phyloP scores from a whole-genome alignment of 2,888 invertebrate species.

The Vandiemenella viatica region DNA sequence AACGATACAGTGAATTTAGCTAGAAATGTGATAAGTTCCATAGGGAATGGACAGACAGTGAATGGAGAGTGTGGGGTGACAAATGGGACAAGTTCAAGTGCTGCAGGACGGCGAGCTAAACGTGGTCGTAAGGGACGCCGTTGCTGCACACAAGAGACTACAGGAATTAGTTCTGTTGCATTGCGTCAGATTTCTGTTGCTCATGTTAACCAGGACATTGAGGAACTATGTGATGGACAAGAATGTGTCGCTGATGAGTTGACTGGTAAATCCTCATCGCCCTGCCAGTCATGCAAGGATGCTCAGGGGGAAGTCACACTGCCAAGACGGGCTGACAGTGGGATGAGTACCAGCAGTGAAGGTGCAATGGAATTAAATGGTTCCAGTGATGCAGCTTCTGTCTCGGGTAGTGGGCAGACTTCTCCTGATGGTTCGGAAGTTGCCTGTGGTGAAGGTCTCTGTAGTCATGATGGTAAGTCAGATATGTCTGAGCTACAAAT shows the following conservation, averaged over 20 bases:
- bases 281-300: constrained; percentile 15
- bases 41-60: not conserved
- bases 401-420: constrained; percentile 63
- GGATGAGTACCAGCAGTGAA: constrained; percentile 74
- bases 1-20: constrained; percentile 1
- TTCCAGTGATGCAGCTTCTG: constrained; percentile 47
- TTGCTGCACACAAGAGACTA: no score
- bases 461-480: constrained; percentile 51
- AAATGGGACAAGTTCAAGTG: no score
- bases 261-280: constrained; percentile 11
- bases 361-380: constrained; percentile 71
- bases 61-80: no score
- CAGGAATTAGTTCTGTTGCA: no score
- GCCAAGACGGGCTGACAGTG: constrained; percentile 49
- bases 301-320: constrained; percentile 18
- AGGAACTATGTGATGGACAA: no score
- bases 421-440: constrained; percentile 83
- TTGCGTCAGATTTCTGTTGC: no score
- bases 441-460: constrained; percentile 77
- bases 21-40: no score
- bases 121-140: no score
- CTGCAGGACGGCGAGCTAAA: no score
- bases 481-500: no score
- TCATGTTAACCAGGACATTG: no score
- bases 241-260: not conserved